Conservation (phyloP, 1,140 invertebrate genomes). For the Papilio glaucus region DNA sequence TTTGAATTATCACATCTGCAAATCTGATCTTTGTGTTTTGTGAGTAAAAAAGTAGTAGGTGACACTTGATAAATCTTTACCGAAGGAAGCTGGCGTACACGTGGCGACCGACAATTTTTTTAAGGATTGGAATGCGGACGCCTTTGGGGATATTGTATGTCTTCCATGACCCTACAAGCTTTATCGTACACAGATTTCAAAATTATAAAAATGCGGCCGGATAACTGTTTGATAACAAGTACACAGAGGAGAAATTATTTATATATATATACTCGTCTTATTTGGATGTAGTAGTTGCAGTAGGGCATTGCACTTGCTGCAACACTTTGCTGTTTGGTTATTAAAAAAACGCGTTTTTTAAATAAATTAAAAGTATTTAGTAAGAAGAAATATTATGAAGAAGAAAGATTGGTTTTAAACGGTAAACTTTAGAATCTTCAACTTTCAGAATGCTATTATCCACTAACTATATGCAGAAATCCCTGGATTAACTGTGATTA, state of each 20-base stretch:
- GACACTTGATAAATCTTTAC: conserved; percentile 3
- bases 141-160: not conserved
- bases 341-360: too few species aligned
- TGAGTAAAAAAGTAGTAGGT: not conserved
- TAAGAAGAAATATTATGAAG: too few species aligned
- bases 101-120: conserved; percentile 12
- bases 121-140: conserved; percentile 14
- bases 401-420: too few species aligned
- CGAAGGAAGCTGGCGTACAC: not conserved
- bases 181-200: not conserved
- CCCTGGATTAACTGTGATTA: too few species aligned
- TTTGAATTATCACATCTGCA: too few species aligned
- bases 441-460: too few species aligned
- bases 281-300: not conserved
- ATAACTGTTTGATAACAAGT: not conserved
- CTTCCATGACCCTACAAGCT: not conserved
- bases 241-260: not conserved
- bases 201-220: not conserved
- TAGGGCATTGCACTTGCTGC: too few species aligned
- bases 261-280: not conserved
- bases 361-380: too few species aligned
- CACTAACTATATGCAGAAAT: too few species aligned
- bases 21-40: too few species aligned
- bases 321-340: too few species aligned
- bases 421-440: too few species aligned